A percentile compares a stretch with the other conserved stretches of the same genome.
Conservation (phyloP, 2,888 invertebrate genomes). For the Hipparchia semele region DNA sequence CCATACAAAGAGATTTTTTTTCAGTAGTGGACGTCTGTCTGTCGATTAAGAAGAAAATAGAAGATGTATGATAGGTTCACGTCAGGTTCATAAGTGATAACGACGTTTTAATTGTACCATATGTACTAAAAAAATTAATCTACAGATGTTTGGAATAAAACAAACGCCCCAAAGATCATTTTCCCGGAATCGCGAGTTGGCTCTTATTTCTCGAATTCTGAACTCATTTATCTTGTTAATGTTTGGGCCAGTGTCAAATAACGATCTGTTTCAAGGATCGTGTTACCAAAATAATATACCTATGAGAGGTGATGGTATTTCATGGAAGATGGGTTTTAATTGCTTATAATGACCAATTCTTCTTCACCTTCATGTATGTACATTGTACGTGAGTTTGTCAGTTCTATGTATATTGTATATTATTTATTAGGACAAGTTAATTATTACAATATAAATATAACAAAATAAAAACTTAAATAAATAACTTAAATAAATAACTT, state of each 20-base stretch:
- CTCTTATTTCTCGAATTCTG: constrained; percentile 49
- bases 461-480: no score
- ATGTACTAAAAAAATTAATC: constrained; percentile 33
- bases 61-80: no score
- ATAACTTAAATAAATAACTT: no score
- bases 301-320: constrained; percentile 7
- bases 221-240: constrained; percentile 57
- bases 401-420: no score
- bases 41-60: no score
- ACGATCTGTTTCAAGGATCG: constrained; percentile 53
- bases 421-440: no score
- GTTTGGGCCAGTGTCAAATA: constrained; percentile 42
- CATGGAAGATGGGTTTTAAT: constrained; percentile 7
- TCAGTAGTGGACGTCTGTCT: no score
- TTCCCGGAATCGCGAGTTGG: constrained; percentile 56
- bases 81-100: no score
- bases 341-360: background rate
- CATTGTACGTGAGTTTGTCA: background rate
- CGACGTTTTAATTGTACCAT: background rate
- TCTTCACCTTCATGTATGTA: background rate
- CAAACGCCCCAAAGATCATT: constrained; percentile 21
- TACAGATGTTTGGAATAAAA: constrained; percentile 37
- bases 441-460: no score
- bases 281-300: constrained; percentile 46
- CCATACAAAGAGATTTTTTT: no score